Percentiles rank a stretch among this genome's conserved stretches.
phyloP scores from a whole-genome alignment of 2,888 invertebrate genomes.

The Rhimphoctona megacephalus region DNA sequence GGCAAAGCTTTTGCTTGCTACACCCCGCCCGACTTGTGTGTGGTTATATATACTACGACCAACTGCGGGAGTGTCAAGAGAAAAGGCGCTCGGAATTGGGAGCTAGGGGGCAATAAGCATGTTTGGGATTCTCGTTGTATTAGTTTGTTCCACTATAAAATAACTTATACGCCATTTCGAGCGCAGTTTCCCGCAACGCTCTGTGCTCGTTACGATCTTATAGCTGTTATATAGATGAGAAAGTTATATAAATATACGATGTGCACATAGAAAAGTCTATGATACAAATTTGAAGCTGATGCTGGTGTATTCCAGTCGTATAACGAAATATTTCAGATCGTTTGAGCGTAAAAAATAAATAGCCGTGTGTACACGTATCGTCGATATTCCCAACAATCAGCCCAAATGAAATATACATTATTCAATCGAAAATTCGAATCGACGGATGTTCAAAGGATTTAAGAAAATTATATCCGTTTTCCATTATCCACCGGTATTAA shows the following conservation, averaged over 20 bases:
- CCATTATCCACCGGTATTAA: no score
- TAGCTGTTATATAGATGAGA: conserved; percentile 8
- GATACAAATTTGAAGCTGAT: conserved; percentile 20
- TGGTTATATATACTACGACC: conserved; percentile 38
- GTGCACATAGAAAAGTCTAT: not conserved
- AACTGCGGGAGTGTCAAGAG: conserved; percentile 41
- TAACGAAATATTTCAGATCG: not conserved
- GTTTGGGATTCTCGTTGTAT: conserved; percentile 56
- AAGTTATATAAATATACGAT: conserved; percentile 17
- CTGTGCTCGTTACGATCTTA: conserved; percentile 45
- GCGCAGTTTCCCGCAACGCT: conserved; percentile 18
- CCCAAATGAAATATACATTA: not conserved
- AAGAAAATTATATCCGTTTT: no score
- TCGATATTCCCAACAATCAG: not conserved
- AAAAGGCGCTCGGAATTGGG: conserved; percentile 17
- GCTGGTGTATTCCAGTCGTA: conserved; percentile 16
- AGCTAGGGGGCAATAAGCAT: conserved; percentile 29
- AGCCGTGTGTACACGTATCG: not conserved
- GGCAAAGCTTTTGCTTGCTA: conserved; percentile 76
- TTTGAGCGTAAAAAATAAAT: conserved; percentile 4
- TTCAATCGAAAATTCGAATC: not conserved
- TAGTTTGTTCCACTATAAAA: conserved; percentile 46
- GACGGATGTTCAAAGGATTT: not conserved
- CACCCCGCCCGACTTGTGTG: conserved; percentile 68
- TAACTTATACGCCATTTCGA: conserved; percentile 36